Conservation (phyloP, 2,113 vertebrate species). For the Eurystomus gularis region DNA sequence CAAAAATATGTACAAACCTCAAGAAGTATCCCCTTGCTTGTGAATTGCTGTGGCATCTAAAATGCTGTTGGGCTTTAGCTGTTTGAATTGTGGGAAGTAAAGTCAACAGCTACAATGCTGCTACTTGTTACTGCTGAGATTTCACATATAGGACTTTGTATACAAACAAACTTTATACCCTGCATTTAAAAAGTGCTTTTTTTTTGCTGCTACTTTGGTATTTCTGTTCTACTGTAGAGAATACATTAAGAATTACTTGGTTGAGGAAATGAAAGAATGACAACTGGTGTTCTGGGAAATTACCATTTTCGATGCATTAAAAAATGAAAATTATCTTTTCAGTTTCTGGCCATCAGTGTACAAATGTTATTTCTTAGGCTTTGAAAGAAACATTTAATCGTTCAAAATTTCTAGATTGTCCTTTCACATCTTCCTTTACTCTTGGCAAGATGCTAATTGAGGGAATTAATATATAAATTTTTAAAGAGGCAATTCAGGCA, state of each 20-base stretch:
- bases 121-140: background rate
- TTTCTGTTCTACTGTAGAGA: background rate
- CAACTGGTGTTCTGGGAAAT: constrained; percentile 6
- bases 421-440: background rate
- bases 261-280: background rate
- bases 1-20: background rate
- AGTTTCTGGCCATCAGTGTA: background rate
- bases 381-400: background rate
- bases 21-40: background rate
- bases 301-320: background rate
- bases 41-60: background rate
- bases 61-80: background rate
- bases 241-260: background rate
- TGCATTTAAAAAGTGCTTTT: background rate
- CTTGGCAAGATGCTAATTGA: background rate
- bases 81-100: background rate
- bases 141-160: background rate
- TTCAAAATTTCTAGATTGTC: background rate
- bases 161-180: background rate
- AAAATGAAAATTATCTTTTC: background rate
- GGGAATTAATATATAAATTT: constrained; percentile 12
- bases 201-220: background rate
- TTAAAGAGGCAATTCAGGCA: background rate
- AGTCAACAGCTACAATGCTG: background rate
- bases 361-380: background rate